Base-by-base conservation (phyloP, 2,113 vertebrate genomes). In the Mus pahari region DNA sequence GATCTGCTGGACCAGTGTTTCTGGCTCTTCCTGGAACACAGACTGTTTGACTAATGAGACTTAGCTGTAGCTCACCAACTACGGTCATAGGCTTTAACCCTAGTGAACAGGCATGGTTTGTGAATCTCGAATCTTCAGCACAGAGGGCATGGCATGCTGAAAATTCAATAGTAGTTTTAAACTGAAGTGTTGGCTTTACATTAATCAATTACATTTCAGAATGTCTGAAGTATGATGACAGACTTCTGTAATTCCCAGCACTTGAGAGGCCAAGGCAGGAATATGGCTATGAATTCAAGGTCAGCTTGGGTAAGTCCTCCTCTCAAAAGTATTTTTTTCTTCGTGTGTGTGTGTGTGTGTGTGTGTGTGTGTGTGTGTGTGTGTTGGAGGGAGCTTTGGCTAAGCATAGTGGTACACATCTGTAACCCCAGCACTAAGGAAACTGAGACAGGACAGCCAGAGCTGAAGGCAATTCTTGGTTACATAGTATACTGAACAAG, bases 121-220 rank as follows among this genome's bases (percentile, higher is more conserved):
- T 71, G 42, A 96, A 53, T 33, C 82, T 39, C 75, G 7, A 60
- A n/a, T 83, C 48, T 60, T 50, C 1, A 74, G 88, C 12, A 62
- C 75, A 4, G 33, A 74, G 13, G 13, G 53, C 66, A 24, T 68
- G n/a, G 89, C 28, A 73, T 0, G 75, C 53, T 70, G 33, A 74
- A 10, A 42, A 39, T 22, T 20, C 48, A 86, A 33, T 50, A 36
- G 83, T 22, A 74, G 12, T 62, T 94, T 88, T 82, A 84, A 17
- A 71, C 45, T 79, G 42, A 92, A 96, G 87, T 60, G 10, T 58
- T 92, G 12, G 28, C 39, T 95, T 92, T 94, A 88, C 3, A 90
- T 64, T 64, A 60, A 42, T 70, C 62, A 87, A 0, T 73, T 55
- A 74, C 16, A 94, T 22, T 45, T 83, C 70, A 39, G 16, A 39